Conservation (phyloP, 1,140 invertebrate species). For the Anoplolepis gracilipes region DNA sequence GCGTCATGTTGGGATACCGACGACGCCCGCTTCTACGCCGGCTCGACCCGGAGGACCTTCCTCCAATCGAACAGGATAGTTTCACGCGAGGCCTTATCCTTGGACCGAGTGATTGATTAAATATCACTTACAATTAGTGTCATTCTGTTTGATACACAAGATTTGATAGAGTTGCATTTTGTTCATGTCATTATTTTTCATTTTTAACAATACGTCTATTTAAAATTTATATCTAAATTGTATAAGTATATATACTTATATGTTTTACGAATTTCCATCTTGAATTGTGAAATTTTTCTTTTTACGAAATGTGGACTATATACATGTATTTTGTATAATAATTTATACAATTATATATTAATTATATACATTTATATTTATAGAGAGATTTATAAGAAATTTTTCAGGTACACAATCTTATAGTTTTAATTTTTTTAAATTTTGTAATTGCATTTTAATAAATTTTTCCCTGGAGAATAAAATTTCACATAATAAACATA, state of each 20-base stretch:
- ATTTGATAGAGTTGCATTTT: neutral
- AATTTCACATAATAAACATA: neutral
- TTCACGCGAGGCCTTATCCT: conserved; percentile 11
- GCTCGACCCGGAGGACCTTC: conserved; percentile 69
- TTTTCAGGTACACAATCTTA: neutral
- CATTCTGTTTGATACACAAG: neutral
- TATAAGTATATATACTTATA: neutral
- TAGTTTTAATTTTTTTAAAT: neutral
- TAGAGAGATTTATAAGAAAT: neutral
- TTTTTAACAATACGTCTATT: neutral
- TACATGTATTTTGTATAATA: neutral
- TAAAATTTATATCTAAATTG: neutral
- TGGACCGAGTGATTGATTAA: neutral
- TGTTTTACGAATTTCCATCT: neutral
- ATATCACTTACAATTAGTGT: neutral
- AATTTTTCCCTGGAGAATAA: neutral
- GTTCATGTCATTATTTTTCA: neutral
- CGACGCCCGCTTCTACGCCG: conserved; percentile 71
- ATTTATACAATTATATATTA: neutral
- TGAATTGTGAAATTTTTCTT: neutral
- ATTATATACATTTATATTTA: neutral
- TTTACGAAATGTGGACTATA: neutral
- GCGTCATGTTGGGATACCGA: conserved; percentile 32
- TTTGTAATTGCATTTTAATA: neutral
- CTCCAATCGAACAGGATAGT: neutral